These are phyloP conservation scores for Agrotis clavis DNA, from an alignment of 2,888 invertebrate species.

Conservation along the genomic window DNA sequence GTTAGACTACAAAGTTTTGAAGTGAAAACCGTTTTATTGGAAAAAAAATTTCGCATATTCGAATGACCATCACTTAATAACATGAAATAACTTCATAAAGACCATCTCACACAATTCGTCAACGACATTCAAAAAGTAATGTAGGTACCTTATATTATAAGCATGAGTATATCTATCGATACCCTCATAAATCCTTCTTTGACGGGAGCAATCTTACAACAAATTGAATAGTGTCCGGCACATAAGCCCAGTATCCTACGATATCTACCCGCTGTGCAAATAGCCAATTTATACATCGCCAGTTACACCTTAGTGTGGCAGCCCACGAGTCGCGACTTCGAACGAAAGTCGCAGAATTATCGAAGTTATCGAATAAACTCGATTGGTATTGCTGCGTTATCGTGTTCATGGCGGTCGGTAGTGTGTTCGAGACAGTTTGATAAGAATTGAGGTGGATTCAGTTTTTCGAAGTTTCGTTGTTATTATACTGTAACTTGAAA, in stretches of 20 bases:
- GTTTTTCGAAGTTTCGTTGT: slow-evolving; percentile 13
- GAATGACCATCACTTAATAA: neutral
- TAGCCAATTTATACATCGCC: slow-evolving; percentile 73
- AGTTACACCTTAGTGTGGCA: slow-evolving; percentile 44
- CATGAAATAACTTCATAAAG: slow-evolving; percentile 2
- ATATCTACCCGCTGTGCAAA: slow-evolving; percentile 73
- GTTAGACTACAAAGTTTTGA: neutral
- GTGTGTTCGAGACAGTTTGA: slow-evolving; percentile 52
- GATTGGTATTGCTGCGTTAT: slow-evolving; percentile 58
- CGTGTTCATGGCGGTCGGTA: slow-evolving; percentile 45
- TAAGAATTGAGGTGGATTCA: slow-evolving; percentile 35
- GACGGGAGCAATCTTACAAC: slow-evolving; percentile 69
- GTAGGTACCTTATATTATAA: slow-evolving; percentile 47
- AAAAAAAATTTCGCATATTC: neutral
- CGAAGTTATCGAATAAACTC: slow-evolving; percentile 56
- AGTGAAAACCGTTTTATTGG: neutral
- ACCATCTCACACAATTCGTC: slow-evolving; percentile 19
- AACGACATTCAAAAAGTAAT: slow-evolving; percentile 34
- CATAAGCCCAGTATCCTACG: slow-evolving; percentile 67
- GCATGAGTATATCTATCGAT: slow-evolving; percentile 59
- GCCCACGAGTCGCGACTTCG: slow-evolving; percentile 19
- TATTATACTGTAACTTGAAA: slow-evolving; percentile 6
- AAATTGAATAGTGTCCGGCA: slow-evolving; percentile 74
- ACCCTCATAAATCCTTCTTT: slow-evolving; percentile 67
- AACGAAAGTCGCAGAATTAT: slow-evolving; percentile 38